Conservation (phyloP, 2,888 invertebrate species). For the Anthrax anthrax region DNA sequence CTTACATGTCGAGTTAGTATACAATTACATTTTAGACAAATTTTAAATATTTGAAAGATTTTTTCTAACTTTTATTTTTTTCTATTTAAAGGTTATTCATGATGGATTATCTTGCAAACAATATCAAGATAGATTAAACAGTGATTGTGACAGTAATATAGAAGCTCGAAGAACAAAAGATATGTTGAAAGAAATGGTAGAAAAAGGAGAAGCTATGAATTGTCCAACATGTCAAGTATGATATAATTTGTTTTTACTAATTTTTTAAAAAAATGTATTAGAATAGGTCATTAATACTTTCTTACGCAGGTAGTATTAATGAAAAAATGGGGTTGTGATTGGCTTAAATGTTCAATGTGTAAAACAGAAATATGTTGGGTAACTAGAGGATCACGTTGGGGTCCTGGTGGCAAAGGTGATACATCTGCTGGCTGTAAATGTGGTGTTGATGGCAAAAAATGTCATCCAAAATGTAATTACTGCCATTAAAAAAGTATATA, state of each 20-base stretch:
- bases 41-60: not conserved
- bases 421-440: conserved; percentile 17
- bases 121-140: conserved; percentile 53
- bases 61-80: not conserved
- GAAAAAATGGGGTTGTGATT: conserved; percentile 91
- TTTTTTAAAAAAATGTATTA: not conserved
- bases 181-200: conserved; percentile 68
- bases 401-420: conserved; percentile 18
- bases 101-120: conserved; percentile 65
- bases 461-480: conserved; percentile 19
- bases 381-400: conserved; percentile 46
- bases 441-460: conserved; percentile 16
- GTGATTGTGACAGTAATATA: conserved; percentile 50
- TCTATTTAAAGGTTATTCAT: conserved; percentile 51
- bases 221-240: conserved; percentile 71
- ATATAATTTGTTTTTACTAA: not conserved
- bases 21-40: not conserved
- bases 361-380: conserved; percentile 93
- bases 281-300: too few species aligned
- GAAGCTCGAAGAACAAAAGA: conserved; percentile 60
- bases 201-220: conserved; percentile 68
- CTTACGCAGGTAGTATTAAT: conserved; percentile 46
- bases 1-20: conserved; percentile 64
- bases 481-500: conserved; percentile 17
- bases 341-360: conserved; percentile 82